phyloP scores from a whole-genome alignment of 2,888 invertebrate genomes.

The Reticulitermes lucifugus region DNA sequence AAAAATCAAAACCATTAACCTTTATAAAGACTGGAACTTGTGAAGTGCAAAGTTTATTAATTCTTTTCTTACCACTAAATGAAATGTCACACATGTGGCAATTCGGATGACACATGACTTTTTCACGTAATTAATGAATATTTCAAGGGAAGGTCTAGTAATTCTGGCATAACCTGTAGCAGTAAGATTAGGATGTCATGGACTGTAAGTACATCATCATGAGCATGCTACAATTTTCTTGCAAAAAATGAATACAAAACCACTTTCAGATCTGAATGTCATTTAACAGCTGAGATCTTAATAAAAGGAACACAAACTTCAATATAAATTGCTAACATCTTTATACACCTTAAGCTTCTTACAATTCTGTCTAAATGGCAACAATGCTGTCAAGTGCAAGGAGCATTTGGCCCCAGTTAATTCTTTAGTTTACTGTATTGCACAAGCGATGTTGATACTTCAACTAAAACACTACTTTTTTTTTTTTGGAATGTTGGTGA shows the following conservation, averaged over 20 bases:
- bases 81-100: too few relatives aligned
- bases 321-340: slow-evolving; percentile 12
- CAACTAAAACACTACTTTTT: not conserved
- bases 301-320: not conserved
- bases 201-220: not conserved
- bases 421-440: slow-evolving; percentile 4
- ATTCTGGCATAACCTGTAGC: too few relatives aligned
- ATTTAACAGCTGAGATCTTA: not conserved
- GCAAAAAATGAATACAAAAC: not conserved
- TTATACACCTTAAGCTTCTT: slow-evolving; percentile 22
- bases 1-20: too few relatives aligned
- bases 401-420: not conserved
- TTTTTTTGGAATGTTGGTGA: slow-evolving; percentile 24
- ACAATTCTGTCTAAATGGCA: slow-evolving; percentile 17
- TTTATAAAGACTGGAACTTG: too few relatives aligned
- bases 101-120: too few relatives aligned
- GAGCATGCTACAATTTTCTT: not conserved
- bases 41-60: too few relatives aligned
- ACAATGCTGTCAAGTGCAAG: not conserved
- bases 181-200: not conserved
- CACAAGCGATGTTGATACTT: slow-evolving; percentile 15
- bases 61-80: too few relatives aligned
- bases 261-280: not conserved
- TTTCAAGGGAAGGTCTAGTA: too few relatives aligned
- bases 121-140: too few relatives aligned